phyloP scores from a whole-genome alignment of 2,797 vertebrate species.

The Oryzias dopingdopingensis region DNA sequence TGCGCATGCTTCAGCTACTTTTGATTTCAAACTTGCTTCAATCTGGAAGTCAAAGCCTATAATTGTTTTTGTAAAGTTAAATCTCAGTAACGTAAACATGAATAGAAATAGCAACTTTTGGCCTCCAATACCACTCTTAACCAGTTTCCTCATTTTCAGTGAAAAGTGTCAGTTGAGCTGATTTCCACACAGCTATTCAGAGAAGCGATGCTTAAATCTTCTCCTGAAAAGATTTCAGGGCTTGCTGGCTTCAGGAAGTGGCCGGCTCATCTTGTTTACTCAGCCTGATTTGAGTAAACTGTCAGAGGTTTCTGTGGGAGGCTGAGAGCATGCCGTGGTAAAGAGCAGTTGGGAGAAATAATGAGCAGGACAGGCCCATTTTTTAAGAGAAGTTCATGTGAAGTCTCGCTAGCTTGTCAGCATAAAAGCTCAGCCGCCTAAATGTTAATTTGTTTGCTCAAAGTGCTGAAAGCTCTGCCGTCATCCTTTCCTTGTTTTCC shows the following conservation, averaged over 20 bases:
- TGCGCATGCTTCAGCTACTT: no score
- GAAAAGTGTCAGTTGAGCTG: constrained; percentile 1
- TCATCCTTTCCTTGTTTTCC: no score
- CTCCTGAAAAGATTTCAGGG: constrained; percentile 2
- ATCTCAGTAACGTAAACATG: constrained; percentile 36
- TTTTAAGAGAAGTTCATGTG: constrained; percentile 16
- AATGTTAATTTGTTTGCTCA: constrained; percentile 34
- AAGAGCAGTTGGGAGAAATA: constrained; percentile 42
- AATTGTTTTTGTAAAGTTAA: constrained; percentile 28
- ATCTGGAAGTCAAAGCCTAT: constrained; percentile 14
- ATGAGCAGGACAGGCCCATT: constrained; percentile 34
- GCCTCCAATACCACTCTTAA: constrained; percentile 26
- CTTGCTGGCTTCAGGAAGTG: constrained; percentile 22
- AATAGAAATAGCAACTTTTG: constrained; percentile 9
- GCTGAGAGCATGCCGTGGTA: constrained; percentile 32
- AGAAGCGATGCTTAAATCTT: background rate
- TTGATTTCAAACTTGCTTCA: no score
- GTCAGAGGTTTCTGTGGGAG: constrained; percentile 42
- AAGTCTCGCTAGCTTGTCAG: constrained; percentile 29
- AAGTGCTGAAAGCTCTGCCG: background rate
- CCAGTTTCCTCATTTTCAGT: constrained; percentile 15
- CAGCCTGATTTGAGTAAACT: constrained; percentile 37
- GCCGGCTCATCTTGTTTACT: constrained; percentile 29
- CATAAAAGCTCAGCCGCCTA: constrained; percentile 20
- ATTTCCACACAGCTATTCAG: constrained; percentile 4